Percentiles rank a stretch among this genome's conserved stretches.
Evolutionary conservation across 2,888 invertebrate species (phyloP).

Genomic region (Athrips mouffetella): DNA sequence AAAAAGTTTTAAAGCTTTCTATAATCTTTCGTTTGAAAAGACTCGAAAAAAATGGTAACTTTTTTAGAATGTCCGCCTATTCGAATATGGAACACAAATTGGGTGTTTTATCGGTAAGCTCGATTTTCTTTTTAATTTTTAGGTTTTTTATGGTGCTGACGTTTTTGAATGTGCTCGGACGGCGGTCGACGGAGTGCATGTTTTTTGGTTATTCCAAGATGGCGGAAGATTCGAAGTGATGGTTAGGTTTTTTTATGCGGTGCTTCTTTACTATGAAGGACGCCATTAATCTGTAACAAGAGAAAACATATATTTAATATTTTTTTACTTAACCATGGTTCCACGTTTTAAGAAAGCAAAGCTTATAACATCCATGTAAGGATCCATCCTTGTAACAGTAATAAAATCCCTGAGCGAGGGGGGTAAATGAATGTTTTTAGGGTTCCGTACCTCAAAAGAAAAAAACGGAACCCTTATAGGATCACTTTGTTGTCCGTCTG

Average conservation of each 20-base stretch:
- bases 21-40: conserved; percentile 22
- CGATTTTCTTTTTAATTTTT: conserved; percentile 63
- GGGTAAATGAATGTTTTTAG: no score
- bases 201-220: conserved; percentile 32
- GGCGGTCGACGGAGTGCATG: conserved; percentile 57
- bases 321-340: not conserved
- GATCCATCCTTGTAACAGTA: no score
- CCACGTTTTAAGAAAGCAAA: no score
- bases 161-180: conserved; percentile 46
- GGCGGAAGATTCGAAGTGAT: conserved; percentile 28
- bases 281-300: conserved; percentile 60
- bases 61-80: conserved; percentile 20
- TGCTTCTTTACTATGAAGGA: conserved; percentile 34
- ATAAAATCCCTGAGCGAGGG: no score
- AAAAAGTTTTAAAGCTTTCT: conserved; percentile 42
- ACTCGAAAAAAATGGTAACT: conserved; percentile 21
- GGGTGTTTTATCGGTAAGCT: conserved; percentile 52
- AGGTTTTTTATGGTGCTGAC: conserved; percentile 43
- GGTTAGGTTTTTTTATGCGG: conserved; percentile 26
- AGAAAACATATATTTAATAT: conserved; percentile 15
- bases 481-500: no score
- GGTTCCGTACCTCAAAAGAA: no score
- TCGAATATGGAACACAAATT: conserved; percentile 44
- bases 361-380: no score
- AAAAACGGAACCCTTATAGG: no score